Conservation (phyloP, 1,140 invertebrate genomes). For the Pissodes strobi region DNA sequence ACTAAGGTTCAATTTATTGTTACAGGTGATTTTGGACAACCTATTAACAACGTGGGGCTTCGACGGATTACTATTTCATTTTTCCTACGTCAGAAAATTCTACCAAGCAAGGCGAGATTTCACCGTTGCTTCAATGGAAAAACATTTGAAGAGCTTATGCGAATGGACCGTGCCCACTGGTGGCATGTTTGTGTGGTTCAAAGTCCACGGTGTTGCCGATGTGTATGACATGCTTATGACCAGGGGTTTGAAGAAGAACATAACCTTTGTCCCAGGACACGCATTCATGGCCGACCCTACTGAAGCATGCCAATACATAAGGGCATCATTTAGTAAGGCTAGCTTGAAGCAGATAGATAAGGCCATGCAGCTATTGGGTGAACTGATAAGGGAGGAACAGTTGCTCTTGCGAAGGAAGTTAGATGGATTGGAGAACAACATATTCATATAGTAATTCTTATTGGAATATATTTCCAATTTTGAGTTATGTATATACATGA, state of each 20-base stretch:
- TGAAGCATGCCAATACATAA: conserved; percentile 66
- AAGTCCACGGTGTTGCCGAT: conserved; percentile 68
- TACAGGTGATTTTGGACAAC: conserved; percentile 66
- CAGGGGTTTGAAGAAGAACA: conserved; percentile 61
- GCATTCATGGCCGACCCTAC: conserved; percentile 67
- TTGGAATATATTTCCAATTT: too few species aligned
- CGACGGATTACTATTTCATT: conserved; percentile 65
- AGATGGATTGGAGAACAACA: conserved; percentile 40
- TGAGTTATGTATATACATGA: too few species aligned
- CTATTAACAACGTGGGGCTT: conserved; percentile 67
- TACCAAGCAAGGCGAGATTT: conserved; percentile 69
- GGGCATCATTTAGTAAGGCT: conserved; percentile 71
- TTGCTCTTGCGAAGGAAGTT: conserved; percentile 52
- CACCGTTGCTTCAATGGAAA: conserved; percentile 64
- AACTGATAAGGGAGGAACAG: conserved; percentile 58
- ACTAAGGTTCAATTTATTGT: too few species aligned
- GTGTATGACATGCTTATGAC: conserved; percentile 75
- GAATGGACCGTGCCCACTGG: conserved; percentile 69
- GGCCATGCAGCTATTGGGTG: conserved; percentile 56
- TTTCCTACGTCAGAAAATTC: conserved; percentile 63
- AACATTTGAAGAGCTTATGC: conserved; percentile 67
- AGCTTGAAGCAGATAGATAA: conserved; percentile 66
- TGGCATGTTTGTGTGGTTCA: conserved; percentile 83
- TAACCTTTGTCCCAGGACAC: conserved; percentile 72
- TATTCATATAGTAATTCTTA: conserved; percentile 38